Conservation (phyloP, 2,888 invertebrate species). For the Drosophila birchii region DNA sequence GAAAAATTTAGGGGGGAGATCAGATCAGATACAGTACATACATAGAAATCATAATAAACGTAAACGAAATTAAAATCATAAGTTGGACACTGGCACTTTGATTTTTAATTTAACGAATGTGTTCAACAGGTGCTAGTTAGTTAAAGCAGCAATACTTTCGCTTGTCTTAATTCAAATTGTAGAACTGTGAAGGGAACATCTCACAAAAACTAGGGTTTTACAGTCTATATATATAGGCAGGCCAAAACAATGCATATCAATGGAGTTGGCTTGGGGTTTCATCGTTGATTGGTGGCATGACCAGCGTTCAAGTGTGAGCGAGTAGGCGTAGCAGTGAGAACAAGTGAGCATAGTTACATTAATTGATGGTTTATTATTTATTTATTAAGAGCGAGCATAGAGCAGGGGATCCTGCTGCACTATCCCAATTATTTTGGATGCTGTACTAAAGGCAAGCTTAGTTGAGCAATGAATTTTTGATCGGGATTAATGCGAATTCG, state of each 20-base stretch:
- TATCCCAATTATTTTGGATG: conserved; percentile 45
- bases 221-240: conserved; percentile 43
- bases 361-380: conserved; percentile 71
- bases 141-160: conserved; percentile 46
- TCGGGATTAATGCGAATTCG: conserved; percentile 65
- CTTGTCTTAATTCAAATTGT: conserved; percentile 65
- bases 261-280: conserved; percentile 34
- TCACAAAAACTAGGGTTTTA: conserved; percentile 85
- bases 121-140: conserved; percentile 63
- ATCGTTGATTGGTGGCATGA: conserved; percentile 51
- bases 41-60: conserved; percentile 38
- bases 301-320: conserved; percentile 54
- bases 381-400: conserved; percentile 52
- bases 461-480: conserved; percentile 64
- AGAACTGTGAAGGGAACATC: conserved; percentile 93
- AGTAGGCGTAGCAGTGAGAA: conserved; percentile 64
- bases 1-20: conserved; percentile 51
- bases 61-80: conserved; percentile 43
- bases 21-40: conserved; percentile 41
- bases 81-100: conserved; percentile 19
- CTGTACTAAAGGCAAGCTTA: conserved; percentile 58
- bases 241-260: conserved; percentile 14
- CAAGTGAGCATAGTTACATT: conserved; percentile 74
- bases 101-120: conserved; percentile 11
- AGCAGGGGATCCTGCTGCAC: conserved; percentile 58